Evolutionary conservation across 2,113 vertebrate species (phyloP).

Genomic region (Morone saxatilis): DNA sequence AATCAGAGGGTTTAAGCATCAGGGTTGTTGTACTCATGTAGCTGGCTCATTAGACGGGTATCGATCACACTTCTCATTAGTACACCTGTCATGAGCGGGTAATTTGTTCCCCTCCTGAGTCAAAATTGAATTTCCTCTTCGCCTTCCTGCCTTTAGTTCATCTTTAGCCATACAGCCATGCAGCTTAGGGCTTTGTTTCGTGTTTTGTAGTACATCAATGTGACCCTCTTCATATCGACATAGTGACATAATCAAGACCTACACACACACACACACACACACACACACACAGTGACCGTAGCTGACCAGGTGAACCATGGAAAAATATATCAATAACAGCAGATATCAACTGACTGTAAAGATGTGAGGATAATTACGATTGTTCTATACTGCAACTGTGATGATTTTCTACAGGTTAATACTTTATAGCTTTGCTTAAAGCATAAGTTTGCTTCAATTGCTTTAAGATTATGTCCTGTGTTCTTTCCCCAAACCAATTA

Average conservation of each 20-base stretch:
- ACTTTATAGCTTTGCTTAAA: neutral
- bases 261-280: neutral
- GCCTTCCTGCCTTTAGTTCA: conserved; percentile 27
- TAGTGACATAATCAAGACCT: neutral
- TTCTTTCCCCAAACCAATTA: neutral
- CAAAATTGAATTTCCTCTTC: conserved; percentile 61
- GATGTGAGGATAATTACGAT: neutral
- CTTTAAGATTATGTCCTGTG: neutral
- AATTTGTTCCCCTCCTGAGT: conserved; percentile 48
- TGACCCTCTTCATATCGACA: neutral
- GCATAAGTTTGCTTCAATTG: neutral
- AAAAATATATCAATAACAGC: conserved; percentile 5
- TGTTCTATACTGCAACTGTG: neutral
- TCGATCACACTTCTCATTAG: conserved; percentile 69
- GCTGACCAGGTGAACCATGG: neutral
- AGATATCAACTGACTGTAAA: neutral
- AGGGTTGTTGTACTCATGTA: conserved; percentile 30
- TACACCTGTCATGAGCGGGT: conserved; percentile 23
- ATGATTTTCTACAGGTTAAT: neutral
- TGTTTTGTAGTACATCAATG: neutral
- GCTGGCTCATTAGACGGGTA: conserved; percentile 50
- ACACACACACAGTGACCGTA: neutral
- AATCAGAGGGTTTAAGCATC: conserved; percentile 26
- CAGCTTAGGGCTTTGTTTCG: conserved; percentile 10
- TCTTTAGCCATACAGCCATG: neutral